Evolutionary conservation across 2,797 vertebrate genomes (phyloP).

Genomic region (Hippocampus kuda): DNA sequence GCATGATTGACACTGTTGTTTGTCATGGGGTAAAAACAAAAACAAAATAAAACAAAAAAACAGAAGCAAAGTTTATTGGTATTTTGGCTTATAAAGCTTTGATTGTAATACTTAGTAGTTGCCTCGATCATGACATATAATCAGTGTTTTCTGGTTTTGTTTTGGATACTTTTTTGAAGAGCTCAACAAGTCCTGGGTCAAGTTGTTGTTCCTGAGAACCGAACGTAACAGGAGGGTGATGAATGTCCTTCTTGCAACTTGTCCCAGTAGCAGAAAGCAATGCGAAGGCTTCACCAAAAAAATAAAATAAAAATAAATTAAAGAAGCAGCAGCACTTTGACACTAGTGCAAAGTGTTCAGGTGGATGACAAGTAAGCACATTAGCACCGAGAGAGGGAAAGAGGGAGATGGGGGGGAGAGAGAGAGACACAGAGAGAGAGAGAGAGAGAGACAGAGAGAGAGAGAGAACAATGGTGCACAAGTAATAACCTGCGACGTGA

Average conservation of each 20-base stretch:
- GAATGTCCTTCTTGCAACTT: not conserved
- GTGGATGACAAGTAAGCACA: slow-evolving; percentile 16
- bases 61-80: not conserved
- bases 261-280: not conserved
- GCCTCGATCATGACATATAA: too few species aligned
- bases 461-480: slow-evolving; percentile 35
- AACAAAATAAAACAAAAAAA: too few species aligned
- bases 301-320: not conserved
- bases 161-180: not conserved
- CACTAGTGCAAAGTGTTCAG: not conserved
- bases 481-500: slow-evolving; percentile 34
- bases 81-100: not conserved
- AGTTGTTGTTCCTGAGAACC: not conserved
- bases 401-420: too few species aligned
- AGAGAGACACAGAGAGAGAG: slow-evolving; percentile 19
- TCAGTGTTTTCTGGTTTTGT: not conserved
- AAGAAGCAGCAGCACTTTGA: slow-evolving; percentile 4
- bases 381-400: slow-evolving; percentile 48
- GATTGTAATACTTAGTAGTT: too few species aligned
- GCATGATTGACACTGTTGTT: too few species aligned
- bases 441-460: not conserved
- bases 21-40: too few species aligned
- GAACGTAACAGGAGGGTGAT: not conserved
- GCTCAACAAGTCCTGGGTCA: not conserved
- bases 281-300: not conserved